Percentiles rank a stretch among this genome's conserved stretches.
Evolutionary conservation across 2,797 vertebrate genomes (phyloP).

Genomic region (Gambelia wislizenii): DNA sequence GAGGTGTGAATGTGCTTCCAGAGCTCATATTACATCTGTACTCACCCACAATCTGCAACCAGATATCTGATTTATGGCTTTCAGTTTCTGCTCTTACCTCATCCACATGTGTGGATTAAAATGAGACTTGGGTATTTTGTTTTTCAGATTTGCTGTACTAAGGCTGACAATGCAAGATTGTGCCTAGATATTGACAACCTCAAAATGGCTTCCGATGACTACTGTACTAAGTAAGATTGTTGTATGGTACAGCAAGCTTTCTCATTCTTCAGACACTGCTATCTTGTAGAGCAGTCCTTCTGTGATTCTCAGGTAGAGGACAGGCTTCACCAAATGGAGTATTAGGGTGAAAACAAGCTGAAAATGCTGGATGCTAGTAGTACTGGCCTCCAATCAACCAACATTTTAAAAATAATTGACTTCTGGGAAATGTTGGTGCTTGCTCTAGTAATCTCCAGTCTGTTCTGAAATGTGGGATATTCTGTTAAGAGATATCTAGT

Average conservation of each 20-base stretch:
- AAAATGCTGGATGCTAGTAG: background rate
- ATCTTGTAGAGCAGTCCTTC: no score
- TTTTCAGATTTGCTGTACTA: slow-evolving; percentile 64
- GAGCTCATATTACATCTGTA: background rate
- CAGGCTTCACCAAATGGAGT: no score
- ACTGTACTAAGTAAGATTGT: slow-evolving; percentile 67
- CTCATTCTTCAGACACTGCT: background rate
- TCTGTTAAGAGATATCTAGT: background rate
- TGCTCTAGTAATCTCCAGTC: no score
- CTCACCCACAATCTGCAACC: background rate
- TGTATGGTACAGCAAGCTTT: background rate
- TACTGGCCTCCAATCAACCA: background rate
- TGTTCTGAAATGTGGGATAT: background rate
- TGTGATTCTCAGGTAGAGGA: no score
- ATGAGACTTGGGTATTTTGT: background rate
- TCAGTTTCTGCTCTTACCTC: background rate
- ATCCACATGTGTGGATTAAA: background rate
- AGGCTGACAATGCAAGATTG: slow-evolving; percentile 66
- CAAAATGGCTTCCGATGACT: slow-evolving; percentile 73
- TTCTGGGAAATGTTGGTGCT: background rate
- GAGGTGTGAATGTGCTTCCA: background rate
- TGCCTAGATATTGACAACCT: slow-evolving; percentile 61
- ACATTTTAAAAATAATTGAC: background rate
- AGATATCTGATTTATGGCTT: background rate
- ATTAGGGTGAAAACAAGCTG: no score